Evolutionary conservation across 2,888 invertebrate genomes (phyloP), one percentile per base, ranked within the genome.

Genomic region (Drosophila seclusa): DNA sequence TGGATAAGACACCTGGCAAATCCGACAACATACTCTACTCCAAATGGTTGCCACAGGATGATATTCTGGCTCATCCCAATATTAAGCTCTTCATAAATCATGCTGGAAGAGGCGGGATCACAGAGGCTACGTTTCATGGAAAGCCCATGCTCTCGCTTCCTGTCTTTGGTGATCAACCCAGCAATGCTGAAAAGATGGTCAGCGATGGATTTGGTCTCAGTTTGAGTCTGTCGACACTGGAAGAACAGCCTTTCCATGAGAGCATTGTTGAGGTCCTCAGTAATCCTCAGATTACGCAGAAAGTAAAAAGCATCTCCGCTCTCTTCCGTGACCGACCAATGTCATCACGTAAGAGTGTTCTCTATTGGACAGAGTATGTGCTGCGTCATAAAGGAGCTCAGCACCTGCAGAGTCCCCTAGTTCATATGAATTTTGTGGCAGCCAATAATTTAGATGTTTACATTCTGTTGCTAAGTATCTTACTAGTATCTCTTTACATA

Each of bases 41-140:
- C 52, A 94, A 95, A 79, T 96, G 96, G 96, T 87, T 96, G 45
- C 96, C 96, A 0, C 96, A 96, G 85, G 94, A 94, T 66, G 95
- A 95, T 78, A 94, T 96, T 48, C 91, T 96, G 92, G 95, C 94
- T 0, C 95, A 95, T 91, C 94, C 94, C 1, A 95, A 94, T 64
- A 83, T 94, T 13, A 94, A 93, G 83, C 89, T 95, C 2, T 96
- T 96, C 82, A 94, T 96, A 80, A 94, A 95, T 0, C 96, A 96
- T 80, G 96, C 95, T 11, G 96, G 96, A 1, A 93, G 95, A 72
- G 95, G 95, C 67, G 95, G 95, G 50, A 93, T 95, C 1, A 94
- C 94, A 83, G 96, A 96, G 90, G 94, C 95, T 0, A 93, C 94
- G 31, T 95, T 93, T 84, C 93, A 95, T 78, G 95, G 94, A n/a